Percentiles rank a stretch among this genome's conserved stretches.
Evolutionary conservation across 2,888 invertebrate genomes (phyloP).

Genomic region (Magallana nippona): DNA sequence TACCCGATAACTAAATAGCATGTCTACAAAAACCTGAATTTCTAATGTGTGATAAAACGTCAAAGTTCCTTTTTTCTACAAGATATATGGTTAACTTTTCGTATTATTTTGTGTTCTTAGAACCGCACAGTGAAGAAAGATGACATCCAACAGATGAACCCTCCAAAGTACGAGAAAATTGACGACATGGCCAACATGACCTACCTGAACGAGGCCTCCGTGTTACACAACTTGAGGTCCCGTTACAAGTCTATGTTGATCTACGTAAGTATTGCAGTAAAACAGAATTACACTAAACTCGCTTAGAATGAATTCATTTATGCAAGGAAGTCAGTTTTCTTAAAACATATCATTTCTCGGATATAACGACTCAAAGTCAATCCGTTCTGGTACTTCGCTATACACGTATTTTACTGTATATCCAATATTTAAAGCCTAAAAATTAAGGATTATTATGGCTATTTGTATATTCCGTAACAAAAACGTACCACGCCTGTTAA

Average conservation of each 20-base stretch:
- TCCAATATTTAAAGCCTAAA: no score
- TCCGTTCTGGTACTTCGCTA: no score
- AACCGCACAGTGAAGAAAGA: conserved; percentile 87
- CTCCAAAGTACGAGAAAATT: conserved; percentile 79
- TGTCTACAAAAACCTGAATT: no score
- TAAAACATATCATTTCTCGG: no score
- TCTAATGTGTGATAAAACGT: no score
- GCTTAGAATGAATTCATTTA: not conserved
- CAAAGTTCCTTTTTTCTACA: not conserved
- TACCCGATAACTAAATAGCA: not conserved
- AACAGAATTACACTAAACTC: no score
- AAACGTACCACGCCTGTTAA: no score
- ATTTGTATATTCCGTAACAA: no score
- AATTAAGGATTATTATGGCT: no score
- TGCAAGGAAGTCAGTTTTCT: no score
- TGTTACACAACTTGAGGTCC: conserved; percentile 77
- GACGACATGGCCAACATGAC: conserved; percentile 80
- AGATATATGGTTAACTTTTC: not conserved
- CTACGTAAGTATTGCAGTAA: conserved; percentile 75
- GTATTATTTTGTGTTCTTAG: conserved; percentile 81
- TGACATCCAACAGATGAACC: conserved; percentile 78
- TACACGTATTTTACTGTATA: no score
- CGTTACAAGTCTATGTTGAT: conserved; percentile 76
- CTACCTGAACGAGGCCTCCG: conserved; percentile 79
- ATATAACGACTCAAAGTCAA: no score